Base-by-base conservation (phyloP, 2,113 vertebrate genomes). In the Parus major region DNA sequence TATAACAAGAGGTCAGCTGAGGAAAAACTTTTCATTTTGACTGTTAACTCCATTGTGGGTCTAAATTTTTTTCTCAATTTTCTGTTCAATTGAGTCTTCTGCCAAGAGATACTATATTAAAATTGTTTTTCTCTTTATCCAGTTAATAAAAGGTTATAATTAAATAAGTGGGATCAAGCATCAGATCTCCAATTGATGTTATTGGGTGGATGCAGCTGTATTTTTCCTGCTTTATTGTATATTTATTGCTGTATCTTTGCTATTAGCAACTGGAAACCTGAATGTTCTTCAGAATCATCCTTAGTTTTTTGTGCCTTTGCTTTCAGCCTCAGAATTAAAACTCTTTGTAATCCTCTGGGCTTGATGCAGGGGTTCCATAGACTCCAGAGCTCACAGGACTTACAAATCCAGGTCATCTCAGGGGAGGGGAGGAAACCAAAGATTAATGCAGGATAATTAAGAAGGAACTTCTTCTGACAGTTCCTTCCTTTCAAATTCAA, bases 101-200 rank as follows among this genome's bases (percentile, higher is more conserved):
- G 61, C 69, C 27, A 71, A 75, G 77, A 95, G 69, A 41, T 49
- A 27, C 47, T 79, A 3, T 46, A 69, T 82, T 95, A 65, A 84
- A 79, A 49, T 57, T 68, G 70, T 27, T 95, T 91, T 82, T 79
- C 49, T 57, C 61, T 72, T 63, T 57, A 84, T 71, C 42, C 6
- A 4, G 31, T 87, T 82, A 73, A 83, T 64, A 61, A 83, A 86
- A 96, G 63, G 33, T 84, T 82, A 53, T 88, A 81, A 90, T 95
- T 94, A 90, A 94, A 49, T 49, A 61, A 89, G 59, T 85, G 79
- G 64, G 44, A 81, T 87, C 76, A 77, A 87, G 75, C 65, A 82
- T 75, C 44, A 24, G 33, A 66, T 68, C 79, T 79, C 69, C 28
- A 47, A 60, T 8, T 18, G 60, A 73, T 86, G 61, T 28, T 78